Evolutionary conservation across 2,797 vertebrate genomes (phyloP).

Genomic region (Tympanoctomys barrerae): DNA sequence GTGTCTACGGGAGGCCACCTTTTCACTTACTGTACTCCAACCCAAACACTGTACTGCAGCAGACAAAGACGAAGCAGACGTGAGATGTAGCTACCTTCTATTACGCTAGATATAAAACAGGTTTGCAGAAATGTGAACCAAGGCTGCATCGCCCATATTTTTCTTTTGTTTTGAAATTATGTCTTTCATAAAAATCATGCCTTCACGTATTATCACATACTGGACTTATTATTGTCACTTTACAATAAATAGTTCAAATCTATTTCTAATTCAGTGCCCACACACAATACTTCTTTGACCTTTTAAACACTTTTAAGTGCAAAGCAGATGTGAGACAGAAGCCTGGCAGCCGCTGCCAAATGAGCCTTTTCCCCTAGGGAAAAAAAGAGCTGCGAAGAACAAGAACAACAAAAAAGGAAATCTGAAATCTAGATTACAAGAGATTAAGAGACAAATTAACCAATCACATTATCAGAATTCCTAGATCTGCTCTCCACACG

Average conservation of each 20-base stretch:
- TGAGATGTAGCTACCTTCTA: background rate
- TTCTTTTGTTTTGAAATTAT: slow-evolving; percentile 23
- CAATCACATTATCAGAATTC: slow-evolving; percentile 20
- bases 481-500: background rate
- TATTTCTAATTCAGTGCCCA: background rate
- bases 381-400: background rate
- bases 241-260: slow-evolving; percentile 34
- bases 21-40: background rate
- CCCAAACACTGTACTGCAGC: background rate
- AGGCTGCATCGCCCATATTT: background rate
- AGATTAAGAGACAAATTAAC: background rate
- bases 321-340: background rate
- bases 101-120: background rate
- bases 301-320: slow-evolving; percentile 37
- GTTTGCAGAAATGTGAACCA: background rate
- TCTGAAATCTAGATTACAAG: slow-evolving; percentile 26
- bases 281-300: background rate
- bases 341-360: background rate
- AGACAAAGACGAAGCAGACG: background rate
- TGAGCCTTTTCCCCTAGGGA: background rate
- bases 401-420: background rate
- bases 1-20: background rate
- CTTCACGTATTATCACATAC: background rate
- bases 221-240: background rate
- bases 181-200: slow-evolving; percentile 36